phyloP scores from a whole-genome alignment of 2,797 vertebrate species.

The Etheostoma nigrum region DNA sequence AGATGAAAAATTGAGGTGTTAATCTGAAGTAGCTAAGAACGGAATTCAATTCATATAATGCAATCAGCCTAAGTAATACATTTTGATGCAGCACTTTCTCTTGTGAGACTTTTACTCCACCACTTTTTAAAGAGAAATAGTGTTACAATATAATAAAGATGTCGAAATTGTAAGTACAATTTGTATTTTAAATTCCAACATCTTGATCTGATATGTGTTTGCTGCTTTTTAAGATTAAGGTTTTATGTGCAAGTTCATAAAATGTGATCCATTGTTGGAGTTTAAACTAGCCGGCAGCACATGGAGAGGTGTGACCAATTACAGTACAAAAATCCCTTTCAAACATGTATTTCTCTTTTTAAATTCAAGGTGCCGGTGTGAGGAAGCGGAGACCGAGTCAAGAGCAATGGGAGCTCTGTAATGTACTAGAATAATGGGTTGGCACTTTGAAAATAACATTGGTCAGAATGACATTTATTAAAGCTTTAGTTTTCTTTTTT shows the following conservation, averaged over 20 bases:
- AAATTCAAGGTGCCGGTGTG: slow-evolving; percentile 10
- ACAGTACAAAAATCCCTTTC: neutral
- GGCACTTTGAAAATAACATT: slow-evolving; percentile 14
- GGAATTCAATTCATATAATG: neutral
- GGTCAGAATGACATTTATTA: neutral
- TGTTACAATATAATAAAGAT: no score
- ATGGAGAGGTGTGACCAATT: neutral
- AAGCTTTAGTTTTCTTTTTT: no score
- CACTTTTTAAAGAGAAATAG: neutral
- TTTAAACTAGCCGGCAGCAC: neutral
- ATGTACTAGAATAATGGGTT: slow-evolving; percentile 8
- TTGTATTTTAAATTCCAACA: neutral
- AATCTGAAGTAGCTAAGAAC: slow-evolving; percentile 12
- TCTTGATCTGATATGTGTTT: neutral
- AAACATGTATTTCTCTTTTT: neutral
- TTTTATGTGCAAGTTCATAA: neutral
- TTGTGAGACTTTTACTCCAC: neutral
- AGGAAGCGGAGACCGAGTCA: neutral
- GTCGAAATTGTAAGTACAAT: no score
- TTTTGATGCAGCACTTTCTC: neutral
- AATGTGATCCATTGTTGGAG: neutral
- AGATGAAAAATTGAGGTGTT: slow-evolving; percentile 12
- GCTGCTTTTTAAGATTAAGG: neutral
- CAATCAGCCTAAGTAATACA: neutral
- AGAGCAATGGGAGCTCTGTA: neutral